Conservation (phyloP, 2,113 vertebrate genomes). For the Neolamprologus devosi region DNA sequence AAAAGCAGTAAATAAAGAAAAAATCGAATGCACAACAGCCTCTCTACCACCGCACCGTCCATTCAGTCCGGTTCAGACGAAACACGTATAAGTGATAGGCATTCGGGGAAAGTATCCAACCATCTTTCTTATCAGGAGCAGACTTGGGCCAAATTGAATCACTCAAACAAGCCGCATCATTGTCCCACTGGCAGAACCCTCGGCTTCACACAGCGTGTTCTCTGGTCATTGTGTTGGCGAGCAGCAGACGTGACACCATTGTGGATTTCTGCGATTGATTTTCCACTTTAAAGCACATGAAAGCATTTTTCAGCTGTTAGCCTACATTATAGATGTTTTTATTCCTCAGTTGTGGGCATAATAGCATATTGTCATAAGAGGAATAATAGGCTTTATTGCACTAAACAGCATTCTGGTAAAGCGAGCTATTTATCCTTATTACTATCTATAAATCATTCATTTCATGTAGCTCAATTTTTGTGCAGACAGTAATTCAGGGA, state of each 20-base stretch:
- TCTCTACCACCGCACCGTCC: not conserved
- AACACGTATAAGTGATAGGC: not conserved
- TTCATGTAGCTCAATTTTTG: not conserved
- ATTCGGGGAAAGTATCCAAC: conserved; percentile 46
- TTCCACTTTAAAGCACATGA: not conserved
- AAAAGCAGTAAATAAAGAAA: not conserved
- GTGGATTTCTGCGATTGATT: not conserved
- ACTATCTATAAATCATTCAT: not conserved
- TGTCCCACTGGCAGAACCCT: not conserved
- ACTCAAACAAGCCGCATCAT: not conserved
- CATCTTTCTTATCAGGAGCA: conserved; percentile 22
- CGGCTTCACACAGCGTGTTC: not conserved
- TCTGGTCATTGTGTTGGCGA: not conserved
- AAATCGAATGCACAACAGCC: not conserved
- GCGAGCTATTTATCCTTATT: not conserved
- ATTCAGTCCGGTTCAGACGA: not conserved
- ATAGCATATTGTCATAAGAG: conserved; percentile 17
- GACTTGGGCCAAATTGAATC: conserved; percentile 33
- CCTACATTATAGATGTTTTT: not conserved
- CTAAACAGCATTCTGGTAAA: not conserved
- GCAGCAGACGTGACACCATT: conserved; percentile 11
- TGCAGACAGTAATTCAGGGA: not conserved
- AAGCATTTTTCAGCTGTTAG: not conserved
- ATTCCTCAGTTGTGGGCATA: not conserved
- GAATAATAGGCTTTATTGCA: not conserved